Evolutionary conservation across 1,140 invertebrate species (phyloP).

Genomic region (Tyrophagus putrescentiae): DNA sequence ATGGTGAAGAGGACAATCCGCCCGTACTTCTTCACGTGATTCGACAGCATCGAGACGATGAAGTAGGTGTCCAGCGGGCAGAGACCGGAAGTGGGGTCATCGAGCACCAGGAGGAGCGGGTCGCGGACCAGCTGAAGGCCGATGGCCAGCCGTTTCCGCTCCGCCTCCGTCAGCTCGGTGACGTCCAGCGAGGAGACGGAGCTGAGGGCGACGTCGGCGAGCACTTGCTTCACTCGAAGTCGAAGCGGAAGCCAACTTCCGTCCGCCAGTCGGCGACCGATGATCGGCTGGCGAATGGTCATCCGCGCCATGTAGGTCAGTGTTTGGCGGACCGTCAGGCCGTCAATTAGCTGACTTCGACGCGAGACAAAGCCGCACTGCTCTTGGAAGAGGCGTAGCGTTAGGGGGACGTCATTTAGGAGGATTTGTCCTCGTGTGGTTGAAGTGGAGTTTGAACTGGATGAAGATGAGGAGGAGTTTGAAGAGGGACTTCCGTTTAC

Average conservation of each 20-base stretch:
- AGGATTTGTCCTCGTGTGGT: conserved; percentile 60
- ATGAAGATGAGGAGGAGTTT: not conserved
- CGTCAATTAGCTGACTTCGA: conserved; percentile 60
- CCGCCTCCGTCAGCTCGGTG: conserved; percentile 58
- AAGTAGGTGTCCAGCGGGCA: conserved; percentile 81
- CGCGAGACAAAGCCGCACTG: conserved; percentile 70
- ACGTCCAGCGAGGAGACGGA: conserved; percentile 66
- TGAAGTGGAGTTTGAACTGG: not conserved
- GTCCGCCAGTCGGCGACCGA: conserved; percentile 45
- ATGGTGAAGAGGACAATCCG: conserved; percentile 73
- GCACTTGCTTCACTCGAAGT: conserved; percentile 51
- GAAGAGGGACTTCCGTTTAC: conserved; percentile 25
- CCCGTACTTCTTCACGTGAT: conserved; percentile 74
- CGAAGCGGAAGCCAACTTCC: not conserved
- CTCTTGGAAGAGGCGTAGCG: conserved; percentile 57
- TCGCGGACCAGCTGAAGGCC: conserved; percentile 75
- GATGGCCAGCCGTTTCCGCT: conserved; percentile 65
- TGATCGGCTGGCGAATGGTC: conserved; percentile 33
- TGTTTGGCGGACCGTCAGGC: conserved; percentile 68
- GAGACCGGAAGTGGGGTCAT: conserved; percentile 76
- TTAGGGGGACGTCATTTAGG: conserved; percentile 63
- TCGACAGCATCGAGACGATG: conserved; percentile 76
- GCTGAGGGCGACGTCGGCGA: conserved; percentile 72
- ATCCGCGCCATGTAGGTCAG: conserved; percentile 56
- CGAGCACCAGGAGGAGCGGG: conserved; percentile 69